These are phyloP conservation scores for Watsonalla cultraria DNA, from an alignment of 2,888 invertebrate species.

Conservation along the genomic window DNA sequence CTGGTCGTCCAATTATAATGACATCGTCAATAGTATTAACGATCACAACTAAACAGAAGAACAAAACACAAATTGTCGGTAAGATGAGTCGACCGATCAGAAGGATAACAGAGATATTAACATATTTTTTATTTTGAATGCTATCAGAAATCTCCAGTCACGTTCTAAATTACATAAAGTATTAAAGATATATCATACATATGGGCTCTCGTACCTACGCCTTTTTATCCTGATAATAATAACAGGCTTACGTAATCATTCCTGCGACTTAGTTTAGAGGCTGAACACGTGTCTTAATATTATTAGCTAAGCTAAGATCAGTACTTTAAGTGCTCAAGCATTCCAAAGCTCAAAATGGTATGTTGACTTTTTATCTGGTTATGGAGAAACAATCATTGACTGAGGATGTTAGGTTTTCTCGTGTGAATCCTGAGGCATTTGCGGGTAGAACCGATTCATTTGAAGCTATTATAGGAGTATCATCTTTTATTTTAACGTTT, in stretches of 20 bases:
- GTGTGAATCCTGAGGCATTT: neutral
- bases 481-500: too few species aligned
- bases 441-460: neutral
- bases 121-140: neutral
- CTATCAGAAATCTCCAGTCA: constrained; percentile 1
- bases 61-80: neutral
- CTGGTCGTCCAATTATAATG: too few species aligned
- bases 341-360: neutral
- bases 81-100: neutral
- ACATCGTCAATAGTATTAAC: too few species aligned
- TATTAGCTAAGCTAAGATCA: neutral
- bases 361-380: neutral
- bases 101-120: neutral
- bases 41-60: neutral
- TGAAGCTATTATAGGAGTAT: too few species aligned
- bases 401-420: neutral
- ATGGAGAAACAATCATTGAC: neutral
- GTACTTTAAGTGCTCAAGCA: neutral
- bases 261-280: constrained; percentile 16
- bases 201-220: neutral
- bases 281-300: constrained; percentile 10
- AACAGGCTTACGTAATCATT: constrained; percentile 27
- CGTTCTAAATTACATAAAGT: neutral
- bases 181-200: neutral
- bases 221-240: constrained; percentile 5